Base-by-base conservation (phyloP, 1,140 invertebrate species). In the Heliconius melpomene region DNA sequence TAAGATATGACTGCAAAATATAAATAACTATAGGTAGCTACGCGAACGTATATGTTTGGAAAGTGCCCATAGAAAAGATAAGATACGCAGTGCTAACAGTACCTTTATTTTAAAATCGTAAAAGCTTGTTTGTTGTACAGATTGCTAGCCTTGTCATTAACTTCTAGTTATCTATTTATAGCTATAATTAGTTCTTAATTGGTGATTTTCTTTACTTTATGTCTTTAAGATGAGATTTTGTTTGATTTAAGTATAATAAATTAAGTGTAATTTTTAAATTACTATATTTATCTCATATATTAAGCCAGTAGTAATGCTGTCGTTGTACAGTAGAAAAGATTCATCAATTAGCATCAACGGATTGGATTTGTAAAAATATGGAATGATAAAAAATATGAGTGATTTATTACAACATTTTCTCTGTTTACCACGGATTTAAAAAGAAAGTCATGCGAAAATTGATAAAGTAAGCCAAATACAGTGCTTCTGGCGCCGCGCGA, bases 401-500 rank as follows among this genome's bases (percentile, higher is more conserved):
- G 29, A 29, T 29, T 29, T 29, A 29, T 29, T 2, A 29, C 29
- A 2, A 36, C 5, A 36, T 36, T 36, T 36, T 36, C 32, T 36
- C 32, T 36, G 6, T 36, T 36, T 36, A 36, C 32, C 52, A 54
- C 6, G 7, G 2, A 18, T n/a, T 23, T 23, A 26, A 13, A 57
- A 66, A 16, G 9, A 16, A 9, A 66, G n/a, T 7, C 3, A 6
- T 23, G 11, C 26, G 23, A 13, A 26, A 66, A 66, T 66, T 29
- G 23, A 66, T 29, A 66, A 66, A 66, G 9, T 29, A 29, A 29
- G 9, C 26, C 13, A 29, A 13, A 72, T 72, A 72, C 71, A 16
- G 36, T 72, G 71, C 71, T 72, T 72, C 71, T 72, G 36, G 32
- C 18, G 36, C 71, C 71, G n/a, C n/a, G 71, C 36, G 26, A 66